Evolutionary conservation across 1,140 invertebrate genomes (phyloP), one percentile per base, ranked within the genome.

Genomic region (Bombus turneri): DNA sequence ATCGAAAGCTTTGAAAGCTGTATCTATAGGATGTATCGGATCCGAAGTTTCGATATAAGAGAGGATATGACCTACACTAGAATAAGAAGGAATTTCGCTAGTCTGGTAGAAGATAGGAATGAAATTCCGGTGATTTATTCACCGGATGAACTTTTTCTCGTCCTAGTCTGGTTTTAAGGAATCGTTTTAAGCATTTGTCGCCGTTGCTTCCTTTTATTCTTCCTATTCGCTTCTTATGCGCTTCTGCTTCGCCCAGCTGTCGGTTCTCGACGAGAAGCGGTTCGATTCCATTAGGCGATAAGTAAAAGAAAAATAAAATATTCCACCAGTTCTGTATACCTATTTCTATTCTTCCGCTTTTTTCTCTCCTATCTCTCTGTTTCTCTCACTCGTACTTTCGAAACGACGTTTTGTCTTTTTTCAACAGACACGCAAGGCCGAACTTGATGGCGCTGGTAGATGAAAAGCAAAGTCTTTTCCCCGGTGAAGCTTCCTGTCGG

Each of bases 271-370:
- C 18, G 31, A 53, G 53, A 57, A 68, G 31, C 18, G 9, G 37
- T 73, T 81, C 66, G 83, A 90, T 90, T 90, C 89, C 88, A 90
- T 90, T 90, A 87, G 41, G 47, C 81, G 88, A 87, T 90, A 90
- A 90, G 86, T 90, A 81, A 76, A 71, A 71, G 59, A 71, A 75
- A 87, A 90, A 88, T 86, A 80, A 76, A 90, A 81, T 88, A 87
- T 88, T 90, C 84, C 74, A 31, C 57, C 66, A 13, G 25, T 25
- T 37, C 28, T 69, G 75, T 86, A 71, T 86, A 76, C 77, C n/a
- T 66, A 18, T n/a, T 34, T 34, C 31, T 34, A 8, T 34, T 66
- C 77, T 82, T 57, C 13, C 6, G n/a, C 28, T n/a, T 25, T 15
- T 28, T 4, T 10, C 43, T 3, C 47, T 59, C 28, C 82, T 78